Conservation (phyloP, 1,140 invertebrate species). For the Papilio polyxenes region DNA sequence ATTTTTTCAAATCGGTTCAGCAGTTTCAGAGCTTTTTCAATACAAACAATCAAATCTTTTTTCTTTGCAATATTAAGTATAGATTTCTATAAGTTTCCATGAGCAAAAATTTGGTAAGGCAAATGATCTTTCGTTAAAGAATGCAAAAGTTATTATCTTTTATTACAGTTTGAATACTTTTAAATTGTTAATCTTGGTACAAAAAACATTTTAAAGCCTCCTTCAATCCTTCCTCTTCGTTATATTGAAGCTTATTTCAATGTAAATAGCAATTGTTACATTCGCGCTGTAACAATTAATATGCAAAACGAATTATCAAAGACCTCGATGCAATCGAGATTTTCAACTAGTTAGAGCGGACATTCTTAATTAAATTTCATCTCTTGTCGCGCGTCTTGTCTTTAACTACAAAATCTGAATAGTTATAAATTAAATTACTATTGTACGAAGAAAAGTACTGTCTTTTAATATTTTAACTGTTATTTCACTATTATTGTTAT, state of each 20-base stretch:
- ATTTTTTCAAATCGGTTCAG: too few relatives aligned
- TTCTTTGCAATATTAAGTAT: too few relatives aligned
- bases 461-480: not conserved
- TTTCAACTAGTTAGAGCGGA: constrained; percentile 8
- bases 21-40: too few relatives aligned
- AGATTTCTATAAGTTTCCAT: too few relatives aligned
- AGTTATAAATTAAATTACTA: not conserved
- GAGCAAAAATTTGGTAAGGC: too few relatives aligned
- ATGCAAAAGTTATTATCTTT: not conserved
- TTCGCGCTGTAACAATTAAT: constrained; percentile 31
- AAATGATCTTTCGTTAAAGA: not conserved
- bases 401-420: not conserved
- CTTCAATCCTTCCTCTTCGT: not conserved
- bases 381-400: not conserved
- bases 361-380: not conserved
- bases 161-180: not conserved
- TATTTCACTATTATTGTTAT: not conserved
- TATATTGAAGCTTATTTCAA: constrained; percentile 31
- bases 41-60: too few relatives aligned
- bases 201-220: constrained; percentile 4
- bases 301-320: constrained; percentile 31
- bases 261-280: constrained; percentile 35
- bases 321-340: constrained; percentile 16
- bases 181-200: not conserved
- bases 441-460: too few relatives aligned